Conservation (phyloP, 2,797 vertebrate genomes). For the Hippoglossus hippoglossus region DNA sequence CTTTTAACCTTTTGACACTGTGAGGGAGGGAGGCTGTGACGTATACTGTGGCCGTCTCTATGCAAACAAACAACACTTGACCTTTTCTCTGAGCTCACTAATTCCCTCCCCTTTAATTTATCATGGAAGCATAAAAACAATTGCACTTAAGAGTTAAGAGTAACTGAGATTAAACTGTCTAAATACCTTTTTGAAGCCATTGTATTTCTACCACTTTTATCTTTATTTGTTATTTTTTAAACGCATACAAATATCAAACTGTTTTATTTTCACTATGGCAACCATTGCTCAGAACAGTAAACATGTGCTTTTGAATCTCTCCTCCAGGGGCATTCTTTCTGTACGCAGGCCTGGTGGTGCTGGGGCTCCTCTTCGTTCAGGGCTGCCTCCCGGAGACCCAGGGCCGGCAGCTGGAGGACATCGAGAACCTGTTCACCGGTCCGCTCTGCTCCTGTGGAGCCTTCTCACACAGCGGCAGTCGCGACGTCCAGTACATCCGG, state of each 20-base stretch:
- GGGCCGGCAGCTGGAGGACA: slow-evolving; percentile 94
- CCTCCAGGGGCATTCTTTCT: slow-evolving; percentile 94
- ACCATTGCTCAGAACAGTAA: background rate
- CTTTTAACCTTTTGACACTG: too few species aligned
- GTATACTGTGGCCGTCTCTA: too few species aligned
- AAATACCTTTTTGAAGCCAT: too few species aligned
- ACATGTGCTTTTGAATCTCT: background rate
- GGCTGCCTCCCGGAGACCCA: slow-evolving; percentile 96
- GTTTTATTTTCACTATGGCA: background rate
- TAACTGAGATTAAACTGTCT: too few species aligned
- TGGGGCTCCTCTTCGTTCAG: slow-evolving; percentile 91
- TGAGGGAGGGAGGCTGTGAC: too few species aligned
- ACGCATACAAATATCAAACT: background rate
- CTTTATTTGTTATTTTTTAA: too few species aligned
- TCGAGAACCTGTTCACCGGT: slow-evolving; percentile 90
- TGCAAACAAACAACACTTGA: too few species aligned
- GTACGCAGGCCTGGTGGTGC: slow-evolving; percentile 88
- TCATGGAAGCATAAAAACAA: too few species aligned
- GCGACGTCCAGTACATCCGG: slow-evolving; percentile 91
- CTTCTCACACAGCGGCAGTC: slow-evolving; percentile 46
- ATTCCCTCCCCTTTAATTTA: too few species aligned
- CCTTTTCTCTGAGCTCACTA: too few species aligned
- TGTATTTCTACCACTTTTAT: too few species aligned
- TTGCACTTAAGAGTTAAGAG: too few species aligned
- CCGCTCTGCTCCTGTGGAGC: slow-evolving; percentile 91